Percentiles rank a stretch among this genome's conserved stretches.
Conservation (phyloP, 2,888 invertebrate species). For the Hypomecis punctinalis region DNA sequence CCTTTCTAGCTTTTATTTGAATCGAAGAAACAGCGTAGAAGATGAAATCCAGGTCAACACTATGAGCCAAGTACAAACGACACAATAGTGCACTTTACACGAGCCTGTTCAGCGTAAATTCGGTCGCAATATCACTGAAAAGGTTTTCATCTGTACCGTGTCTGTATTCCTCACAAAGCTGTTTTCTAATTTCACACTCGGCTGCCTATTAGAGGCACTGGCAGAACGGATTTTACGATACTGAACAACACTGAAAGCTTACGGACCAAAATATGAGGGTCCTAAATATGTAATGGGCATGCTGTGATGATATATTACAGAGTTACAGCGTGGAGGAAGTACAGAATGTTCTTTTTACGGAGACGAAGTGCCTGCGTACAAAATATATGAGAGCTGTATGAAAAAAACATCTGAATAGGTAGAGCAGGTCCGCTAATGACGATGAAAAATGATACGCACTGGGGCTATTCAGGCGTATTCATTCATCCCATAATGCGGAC, state of each 20-base stretch:
- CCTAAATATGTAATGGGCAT: slow-evolving; percentile 38
- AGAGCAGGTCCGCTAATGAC: slow-evolving; percentile 57
- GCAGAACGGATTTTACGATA: slow-evolving; percentile 48
- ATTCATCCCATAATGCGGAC: slow-evolving; percentile 68
- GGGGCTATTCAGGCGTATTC: slow-evolving; percentile 63
- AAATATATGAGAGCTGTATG: slow-evolving; percentile 18
- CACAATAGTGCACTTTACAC: slow-evolving; percentile 9
- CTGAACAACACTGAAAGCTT: slow-evolving; percentile 38
- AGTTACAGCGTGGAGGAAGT: slow-evolving; percentile 18
- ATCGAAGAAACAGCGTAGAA: background rate
- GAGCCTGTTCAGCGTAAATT: slow-evolving; percentile 10
- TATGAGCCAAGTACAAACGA: background rate
- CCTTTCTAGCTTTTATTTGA: background rate
- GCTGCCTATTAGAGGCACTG: slow-evolving; percentile 52
- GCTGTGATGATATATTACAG: slow-evolving; percentile 26
- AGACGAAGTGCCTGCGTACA: slow-evolving; percentile 10
- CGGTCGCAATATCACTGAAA: slow-evolving; percentile 49
- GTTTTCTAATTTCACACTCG: slow-evolving; percentile 65
- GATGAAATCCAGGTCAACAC: background rate
- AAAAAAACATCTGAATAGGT: slow-evolving; percentile 29
- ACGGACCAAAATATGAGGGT: slow-evolving; percentile 32
- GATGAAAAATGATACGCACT: slow-evolving; percentile 65
- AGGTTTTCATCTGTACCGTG: slow-evolving; percentile 50
- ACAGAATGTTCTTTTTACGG: slow-evolving; percentile 18
- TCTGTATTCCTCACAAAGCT: slow-evolving; percentile 51